phyloP scores from a whole-genome alignment of 2,113 vertebrate species.

The Mormoops blainvillei region DNA sequence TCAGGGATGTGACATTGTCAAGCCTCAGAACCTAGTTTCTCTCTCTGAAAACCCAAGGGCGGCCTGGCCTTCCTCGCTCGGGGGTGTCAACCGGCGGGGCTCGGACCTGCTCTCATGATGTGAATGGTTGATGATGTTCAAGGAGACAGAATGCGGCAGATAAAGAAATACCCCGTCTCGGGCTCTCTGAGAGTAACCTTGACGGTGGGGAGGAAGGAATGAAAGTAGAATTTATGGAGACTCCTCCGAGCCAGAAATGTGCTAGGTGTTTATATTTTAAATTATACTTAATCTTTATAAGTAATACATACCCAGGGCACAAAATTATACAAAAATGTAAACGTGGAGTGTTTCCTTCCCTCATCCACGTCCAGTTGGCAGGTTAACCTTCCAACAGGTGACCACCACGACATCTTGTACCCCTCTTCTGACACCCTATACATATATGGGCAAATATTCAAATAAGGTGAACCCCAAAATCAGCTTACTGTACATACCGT shows the following conservation, averaged over 20 bases:
- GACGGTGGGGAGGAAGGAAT: no score
- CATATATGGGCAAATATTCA: neutral
- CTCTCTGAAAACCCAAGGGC: neutral
- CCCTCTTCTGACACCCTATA: accelerated
- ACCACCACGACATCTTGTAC: accelerated
- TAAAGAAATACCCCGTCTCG: neutral
- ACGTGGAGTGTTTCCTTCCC: neutral
- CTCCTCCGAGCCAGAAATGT: neutral
- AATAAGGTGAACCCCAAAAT: neutral
- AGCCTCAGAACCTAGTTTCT: neutral
- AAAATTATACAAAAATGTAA: neutral
- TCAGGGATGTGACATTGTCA: neutral
- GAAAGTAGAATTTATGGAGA: neutral
- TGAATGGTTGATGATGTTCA: neutral
- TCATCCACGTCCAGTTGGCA: neutral
- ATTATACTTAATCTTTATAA: neutral
- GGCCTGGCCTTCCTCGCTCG: accelerated
- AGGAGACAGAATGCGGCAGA: neutral
- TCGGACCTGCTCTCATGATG: neutral
- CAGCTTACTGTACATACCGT: accelerated
- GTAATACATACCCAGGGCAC: neutral
- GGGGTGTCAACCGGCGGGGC: accelerated
- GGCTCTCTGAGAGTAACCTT: neutral
- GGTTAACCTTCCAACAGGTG: neutral
- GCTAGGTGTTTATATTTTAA: neutral